Percentiles rank a stretch among this genome's conserved stretches.
Conservation (phyloP, 2,888 invertebrate genomes). For the Podotricha telesiphe region DNA sequence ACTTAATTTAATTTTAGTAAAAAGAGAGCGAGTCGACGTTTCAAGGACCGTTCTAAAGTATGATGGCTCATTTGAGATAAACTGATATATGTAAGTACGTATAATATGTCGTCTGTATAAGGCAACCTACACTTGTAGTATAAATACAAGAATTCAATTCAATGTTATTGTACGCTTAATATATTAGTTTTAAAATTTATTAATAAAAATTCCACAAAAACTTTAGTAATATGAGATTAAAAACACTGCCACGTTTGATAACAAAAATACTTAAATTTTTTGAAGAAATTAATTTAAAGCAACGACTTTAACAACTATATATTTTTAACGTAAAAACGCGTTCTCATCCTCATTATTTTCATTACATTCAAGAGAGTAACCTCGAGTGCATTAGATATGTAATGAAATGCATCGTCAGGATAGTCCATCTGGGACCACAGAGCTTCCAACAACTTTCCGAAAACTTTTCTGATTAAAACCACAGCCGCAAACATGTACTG, state of each 20-base stretch:
- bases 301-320: background rate
- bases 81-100: background rate
- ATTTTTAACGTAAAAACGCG: background rate
- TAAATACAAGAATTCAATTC: no score
- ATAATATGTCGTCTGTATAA: background rate
- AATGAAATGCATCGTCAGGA: constrained; percentile 42
- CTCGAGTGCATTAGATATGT: constrained; percentile 34
- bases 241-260: background rate
- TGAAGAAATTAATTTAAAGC: background rate
- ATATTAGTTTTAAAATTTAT: background rate
- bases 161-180: background rate
- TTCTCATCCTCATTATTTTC: constrained; percentile 15
- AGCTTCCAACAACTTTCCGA: constrained; percentile 45
- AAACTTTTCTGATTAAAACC: constrained; percentile 54
- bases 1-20: constrained; percentile 9
- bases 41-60: constrained; percentile 14
- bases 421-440: constrained; percentile 44
- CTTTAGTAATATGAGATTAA: background rate
- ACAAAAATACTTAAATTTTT: background rate
- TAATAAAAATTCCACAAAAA: no score
- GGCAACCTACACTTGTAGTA: background rate
- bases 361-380: constrained; percentile 25
- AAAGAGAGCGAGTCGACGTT: constrained; percentile 15
- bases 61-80: constrained; percentile 10
- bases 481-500: constrained; percentile 46